phyloP scores from a whole-genome alignment of 2,113 vertebrate species.

The Malaclemys terrapin region DNA sequence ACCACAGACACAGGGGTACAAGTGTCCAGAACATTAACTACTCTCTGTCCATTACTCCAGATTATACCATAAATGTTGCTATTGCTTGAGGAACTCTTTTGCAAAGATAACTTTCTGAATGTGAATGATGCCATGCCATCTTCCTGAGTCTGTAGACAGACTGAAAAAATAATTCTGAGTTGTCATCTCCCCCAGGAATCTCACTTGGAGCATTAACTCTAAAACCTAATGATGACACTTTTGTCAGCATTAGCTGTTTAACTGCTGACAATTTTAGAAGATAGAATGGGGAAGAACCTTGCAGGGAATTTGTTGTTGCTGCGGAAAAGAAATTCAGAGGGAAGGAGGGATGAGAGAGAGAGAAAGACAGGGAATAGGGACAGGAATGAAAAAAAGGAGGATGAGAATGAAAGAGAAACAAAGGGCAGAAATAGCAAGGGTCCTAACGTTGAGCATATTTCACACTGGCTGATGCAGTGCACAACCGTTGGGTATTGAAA shows the following conservation, averaged over 20 bases:
- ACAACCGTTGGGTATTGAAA: neutral
- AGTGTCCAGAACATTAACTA: neutral
- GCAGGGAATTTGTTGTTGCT: neutral
- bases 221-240: neutral
- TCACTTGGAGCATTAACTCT: neutral
- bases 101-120: neutral
- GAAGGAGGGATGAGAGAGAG: neutral
- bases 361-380: neutral
- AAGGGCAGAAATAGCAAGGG: neutral
- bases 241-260: neutral
- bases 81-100: neutral
- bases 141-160: neutral
- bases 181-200: neutral
- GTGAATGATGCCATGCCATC: neutral
- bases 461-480: neutral
- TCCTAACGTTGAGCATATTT: neutral
- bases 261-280: neutral
- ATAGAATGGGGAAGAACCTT: neutral
- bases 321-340: neutral
- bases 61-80: neutral
- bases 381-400: neutral
- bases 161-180: neutral
- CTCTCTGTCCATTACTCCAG: neutral
- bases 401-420: neutral
- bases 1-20: neutral